Evolutionary conservation across 2,797 vertebrate genomes (phyloP), one percentile per base, ranked within the genome.

Genomic region (Poeciliopsis turneri): DNA sequence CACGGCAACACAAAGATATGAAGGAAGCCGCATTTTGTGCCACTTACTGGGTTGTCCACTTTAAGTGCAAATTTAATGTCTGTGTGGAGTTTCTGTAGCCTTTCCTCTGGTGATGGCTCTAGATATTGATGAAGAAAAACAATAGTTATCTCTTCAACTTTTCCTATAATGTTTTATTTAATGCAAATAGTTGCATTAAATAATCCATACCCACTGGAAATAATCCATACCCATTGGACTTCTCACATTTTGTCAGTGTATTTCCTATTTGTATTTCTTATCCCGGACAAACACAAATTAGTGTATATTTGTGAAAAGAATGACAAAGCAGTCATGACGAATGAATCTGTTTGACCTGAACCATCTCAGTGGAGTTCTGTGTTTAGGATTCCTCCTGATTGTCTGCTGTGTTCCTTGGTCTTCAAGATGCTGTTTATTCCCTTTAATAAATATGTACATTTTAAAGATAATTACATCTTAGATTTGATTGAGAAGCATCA

Each of bases 41-140:
- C 8, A 93, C 97, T 96, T 91, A 99, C 98, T 75, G 98, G 98
- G 90, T 96, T 98, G 93, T 99, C 98, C n/a, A 99, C 98, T 92
- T 99, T 99, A 78, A 99, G 95, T 68, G 98, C 97, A 92, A 97
- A 99, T 92, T 99, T 99, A 86, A 99, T 97, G 85, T 99, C 98
- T 0, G 97, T 97, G 94, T 99, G 98, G 36, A 99, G 96, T 79
- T 99, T 99, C 93, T 99, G 98, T 3, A 99, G 96, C 74, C 95
- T 97, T 93, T 99, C 97, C 59, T 98, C 97, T 4, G 97, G 96
- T 0, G 97, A 97, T 20, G 96, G 94, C 75, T 99, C 98, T 99
- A 89, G 30, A 85, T 47, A 47, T 1, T 64, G 9, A 64, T 28
- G 2, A 5, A 46, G 30, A 15, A 8, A 15, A 36, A 39, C 89